Evolutionary conservation across 1,140 invertebrate genomes (phyloP).

Genomic region (Brachionus plicatilis): DNA sequence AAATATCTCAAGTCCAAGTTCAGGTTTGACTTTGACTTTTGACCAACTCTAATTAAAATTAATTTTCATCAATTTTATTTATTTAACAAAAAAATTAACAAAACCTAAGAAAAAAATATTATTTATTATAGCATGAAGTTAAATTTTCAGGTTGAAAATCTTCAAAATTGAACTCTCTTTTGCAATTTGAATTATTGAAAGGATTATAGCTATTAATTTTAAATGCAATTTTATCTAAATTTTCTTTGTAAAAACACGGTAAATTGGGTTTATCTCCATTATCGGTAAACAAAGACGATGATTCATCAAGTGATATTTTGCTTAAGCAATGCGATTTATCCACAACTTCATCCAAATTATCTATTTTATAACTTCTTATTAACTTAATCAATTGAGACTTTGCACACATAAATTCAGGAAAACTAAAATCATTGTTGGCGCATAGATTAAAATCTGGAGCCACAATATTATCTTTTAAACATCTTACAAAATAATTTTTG

Average conservation of each 20-base stretch:
- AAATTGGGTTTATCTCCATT: conserved; percentile 3
- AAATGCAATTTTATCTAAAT: neutral
- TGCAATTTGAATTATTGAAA: neutral
- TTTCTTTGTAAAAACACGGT: conserved; percentile 13
- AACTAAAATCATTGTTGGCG: neutral
- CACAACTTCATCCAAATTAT: neutral
- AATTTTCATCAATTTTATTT: no score
- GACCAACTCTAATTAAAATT: no score
- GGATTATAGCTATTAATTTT: conserved; percentile 7
- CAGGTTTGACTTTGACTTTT: no score
- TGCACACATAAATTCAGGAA: neutral
- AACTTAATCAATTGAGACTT: neutral
- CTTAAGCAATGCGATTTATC: neutral
- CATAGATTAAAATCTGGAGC: neutral
- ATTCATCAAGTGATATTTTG: neutral
- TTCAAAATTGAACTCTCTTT: neutral
- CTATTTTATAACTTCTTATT: neutral
- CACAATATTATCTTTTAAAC: conserved; percentile 1
- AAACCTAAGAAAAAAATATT: neutral
- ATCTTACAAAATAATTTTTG: conserved; percentile 16
- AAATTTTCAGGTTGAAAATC: neutral
- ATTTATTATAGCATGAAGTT: neutral
- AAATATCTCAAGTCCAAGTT: no score
- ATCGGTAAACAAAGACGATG: neutral
- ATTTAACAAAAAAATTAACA: neutral